Percentiles rank a stretch among this genome's conserved stretches.
These are phyloP conservation scores for Butorides virescens DNA, from an alignment of 2,113 vertebrate species.

Conservation along the genomic window DNA sequence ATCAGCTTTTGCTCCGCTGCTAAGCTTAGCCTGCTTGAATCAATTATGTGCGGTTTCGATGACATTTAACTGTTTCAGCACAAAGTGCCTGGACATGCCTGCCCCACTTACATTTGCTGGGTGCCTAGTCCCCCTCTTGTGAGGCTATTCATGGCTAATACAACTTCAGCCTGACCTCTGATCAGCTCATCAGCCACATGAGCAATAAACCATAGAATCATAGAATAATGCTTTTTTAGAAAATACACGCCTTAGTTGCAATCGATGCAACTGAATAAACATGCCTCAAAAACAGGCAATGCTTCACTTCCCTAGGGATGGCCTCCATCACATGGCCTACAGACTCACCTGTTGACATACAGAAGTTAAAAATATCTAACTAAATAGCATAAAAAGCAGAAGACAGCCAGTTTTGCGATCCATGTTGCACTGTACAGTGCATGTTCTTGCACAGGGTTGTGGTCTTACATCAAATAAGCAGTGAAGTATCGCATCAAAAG, in stretches of 20 bases:
- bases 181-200: background rate
- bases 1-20: background rate
- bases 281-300: background rate
- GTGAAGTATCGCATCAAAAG: background rate
- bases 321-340: background rate
- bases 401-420: background rate
- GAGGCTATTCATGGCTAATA: background rate
- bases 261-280: background rate
- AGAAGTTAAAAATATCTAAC: background rate
- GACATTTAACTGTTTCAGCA: background rate
- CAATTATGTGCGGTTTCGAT: background rate
- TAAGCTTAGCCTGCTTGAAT: background rate
- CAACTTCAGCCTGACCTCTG: background rate
- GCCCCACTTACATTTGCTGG: too few relatives aligned
- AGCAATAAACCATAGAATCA: background rate
- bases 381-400: background rate
- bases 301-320: background rate
- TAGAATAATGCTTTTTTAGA: background rate
- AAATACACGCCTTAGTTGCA: background rate
- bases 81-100: background rate
- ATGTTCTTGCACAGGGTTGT: rapidly evolving
- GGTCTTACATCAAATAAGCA: background rate
- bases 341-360: background rate
- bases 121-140: background rate
- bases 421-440: background rate